These are phyloP conservation scores for Babyrousa celebensis DNA, from an alignment of 2,797 vertebrate genomes.

Conservation along the genomic window DNA sequence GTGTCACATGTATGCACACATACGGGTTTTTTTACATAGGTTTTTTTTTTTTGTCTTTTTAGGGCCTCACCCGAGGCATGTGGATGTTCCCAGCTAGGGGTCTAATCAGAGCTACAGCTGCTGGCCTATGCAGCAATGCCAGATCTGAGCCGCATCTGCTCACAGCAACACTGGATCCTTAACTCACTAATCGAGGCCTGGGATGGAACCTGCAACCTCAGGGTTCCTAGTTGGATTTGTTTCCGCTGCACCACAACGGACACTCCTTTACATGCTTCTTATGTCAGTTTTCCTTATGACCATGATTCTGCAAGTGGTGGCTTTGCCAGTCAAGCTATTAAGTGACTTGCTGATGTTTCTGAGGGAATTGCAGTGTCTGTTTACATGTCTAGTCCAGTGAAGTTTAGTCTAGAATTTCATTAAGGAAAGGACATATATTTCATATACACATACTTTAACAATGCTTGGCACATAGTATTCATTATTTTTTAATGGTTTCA, in stretches of 20 bases:
- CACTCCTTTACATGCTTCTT: neutral
- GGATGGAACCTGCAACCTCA: no score
- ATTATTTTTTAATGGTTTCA: constrained; percentile 47
- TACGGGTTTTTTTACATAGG: neutral
- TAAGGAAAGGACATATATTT: neutral
- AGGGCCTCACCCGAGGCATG: no score
- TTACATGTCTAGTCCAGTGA: neutral
- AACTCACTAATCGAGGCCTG: no score
- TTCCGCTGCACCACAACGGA: no score
- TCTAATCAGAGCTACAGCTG: no score
- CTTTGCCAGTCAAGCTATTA: neutral
- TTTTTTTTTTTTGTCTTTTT: no score
- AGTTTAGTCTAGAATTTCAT: neutral
- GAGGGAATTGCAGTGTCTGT: neutral
- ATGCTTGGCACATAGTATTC: neutral
- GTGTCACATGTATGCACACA: neutral
- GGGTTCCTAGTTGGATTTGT: no score
- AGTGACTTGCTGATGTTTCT: neutral
- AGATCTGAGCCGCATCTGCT: no score
- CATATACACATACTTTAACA: neutral
- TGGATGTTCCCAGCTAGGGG: no score
- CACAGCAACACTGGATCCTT: no score
- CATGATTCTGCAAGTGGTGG: neutral
- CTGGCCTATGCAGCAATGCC: no score
- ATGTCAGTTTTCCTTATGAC: constrained; percentile 17